Evolutionary conservation across 2,888 invertebrate species (phyloP), one percentile per base, ranked within the genome.

Genomic region (Gymnocheta viridis): DNA sequence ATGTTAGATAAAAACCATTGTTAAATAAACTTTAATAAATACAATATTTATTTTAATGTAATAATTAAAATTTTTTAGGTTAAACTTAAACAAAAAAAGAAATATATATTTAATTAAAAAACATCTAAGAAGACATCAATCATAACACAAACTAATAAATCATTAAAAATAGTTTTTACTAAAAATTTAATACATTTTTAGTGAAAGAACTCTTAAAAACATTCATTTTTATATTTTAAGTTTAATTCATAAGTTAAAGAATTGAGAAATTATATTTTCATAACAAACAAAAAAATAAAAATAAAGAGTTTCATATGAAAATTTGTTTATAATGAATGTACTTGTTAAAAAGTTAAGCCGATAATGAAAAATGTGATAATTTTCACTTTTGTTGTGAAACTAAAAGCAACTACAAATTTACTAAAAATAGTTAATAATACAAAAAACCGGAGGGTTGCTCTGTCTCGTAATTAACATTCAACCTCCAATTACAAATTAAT

Each of bases 201-300:
- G 27, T 64, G 5, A 60, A 54, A 64, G 44, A 54, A 85, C 58
- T 14, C 51, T 70, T 66, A 84, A 72, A 78, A 60, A 70, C 81
- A 77, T 69, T 82, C 82, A 74, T 74, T 81, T 76, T 66, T 82
- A 58, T 66, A 72, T 19, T 62, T 64, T 82, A 85, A 79, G 27
- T 80, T 74, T 67, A 74, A 82, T 77, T 62, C 47, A 69, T 81
- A 82, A 67, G 66, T 72, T 54, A 10, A 64, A 62, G 51, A 56
- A 24, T 24, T 41, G 4, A 41, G 29, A 17, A 35, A 6, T 35
- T 12, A n/a, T 24, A n/a, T 27, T 27, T 27, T 9, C 10, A 29
- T 10, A 54, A 22, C 1, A 24, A 47, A 1, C 2, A 19, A 47
- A 17, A 47, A 47, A 17, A 47, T 0, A 9, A 32, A 17, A 38